phyloP scores from a whole-genome alignment of 1,140 invertebrate genomes.

The Belonocnema kinseyi region DNA sequence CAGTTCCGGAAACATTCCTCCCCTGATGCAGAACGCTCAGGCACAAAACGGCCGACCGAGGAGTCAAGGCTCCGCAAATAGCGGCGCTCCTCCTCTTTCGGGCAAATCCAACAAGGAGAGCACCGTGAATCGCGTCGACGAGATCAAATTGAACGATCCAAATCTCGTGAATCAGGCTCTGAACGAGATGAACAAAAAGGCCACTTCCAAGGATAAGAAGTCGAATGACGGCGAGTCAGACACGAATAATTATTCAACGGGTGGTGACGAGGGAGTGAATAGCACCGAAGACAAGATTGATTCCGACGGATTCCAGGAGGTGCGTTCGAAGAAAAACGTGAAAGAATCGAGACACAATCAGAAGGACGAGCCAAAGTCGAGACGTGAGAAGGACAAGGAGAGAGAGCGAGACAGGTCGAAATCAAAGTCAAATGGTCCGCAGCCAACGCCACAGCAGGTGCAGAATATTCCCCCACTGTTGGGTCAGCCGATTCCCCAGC shows the following conservation, averaged over 20 bases:
- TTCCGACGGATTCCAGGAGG: conserved; percentile 91
- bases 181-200: conserved; percentile 76
- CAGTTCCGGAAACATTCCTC: conserved; percentile 59
- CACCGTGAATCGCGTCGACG: conserved; percentile 78
- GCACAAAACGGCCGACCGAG: conserved; percentile 65
- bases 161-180: conserved; percentile 78
- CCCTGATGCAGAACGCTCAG: conserved; percentile 61
- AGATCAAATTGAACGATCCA: conserved; percentile 78
- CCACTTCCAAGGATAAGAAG: conserved; percentile 48
- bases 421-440: conserved; percentile 66
- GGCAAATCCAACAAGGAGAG: conserved; percentile 67
- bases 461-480: conserved; percentile 76
- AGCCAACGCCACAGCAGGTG: conserved; percentile 66
- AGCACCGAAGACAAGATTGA: conserved; percentile 69
- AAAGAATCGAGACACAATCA: conserved; percentile 78
- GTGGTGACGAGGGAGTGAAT: conserved; percentile 58
- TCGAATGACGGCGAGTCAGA: conserved; percentile 64
- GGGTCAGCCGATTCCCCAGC: conserved; percentile 74
- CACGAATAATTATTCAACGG: conserved; percentile 74
- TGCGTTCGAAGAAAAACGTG: conserved; percentile 86
- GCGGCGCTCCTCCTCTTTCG: conserved; percentile 45
- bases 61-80: conserved; percentile 61
- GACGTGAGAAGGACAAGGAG: conserved; percentile 73
- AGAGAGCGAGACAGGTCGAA: conserved; percentile 69
- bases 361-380: conserved; percentile 76